Evolutionary conservation across 2,888 invertebrate species (phyloP), one percentile per base, ranked within the genome.

Genomic region (Cataglyphis livida): DNA sequence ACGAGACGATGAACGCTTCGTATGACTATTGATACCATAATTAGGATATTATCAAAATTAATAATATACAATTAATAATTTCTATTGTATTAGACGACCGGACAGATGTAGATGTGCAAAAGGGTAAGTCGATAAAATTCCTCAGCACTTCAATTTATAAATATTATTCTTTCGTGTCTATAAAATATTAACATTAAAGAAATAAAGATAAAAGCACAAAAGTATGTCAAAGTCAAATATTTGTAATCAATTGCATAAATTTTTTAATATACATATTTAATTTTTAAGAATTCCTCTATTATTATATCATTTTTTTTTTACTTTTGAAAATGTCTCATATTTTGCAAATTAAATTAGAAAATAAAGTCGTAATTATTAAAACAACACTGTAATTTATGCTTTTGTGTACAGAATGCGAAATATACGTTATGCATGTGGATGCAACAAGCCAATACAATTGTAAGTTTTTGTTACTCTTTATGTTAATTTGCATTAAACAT

Each of bases 31-130:
- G 35, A 54, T 81, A 71, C 64, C 15, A 71, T 75, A 82, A 71
- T 83, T 73, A 71, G 54, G 54, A 81, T 74, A 76, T 88, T 86
- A 85, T 85, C 61, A 59, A 91, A 90, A 90, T 87, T 83, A 88
- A 86, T 91, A 90, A 38, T 38, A 57, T 1, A 89, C 90, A 90
- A 87, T 85, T 89, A 92, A 88, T 90, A 88, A 92, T 88, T 87
- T 74, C 86, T 85, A 74, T 82, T 82, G 79, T 84, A 28, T 81
- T 90, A 93, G 93, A 89, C 88, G 87, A 70, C 54, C 89, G 62
- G 86, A 83, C 66, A 90, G 90, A 85, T 93, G 93, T 71, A 65
- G 83, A 25, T 93, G 91, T 81, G 68, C 48, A 25, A 74, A 87
- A 65, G 86, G 88, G 93, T 93, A 81, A 91, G 93, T 85, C 76